phyloP scores from a whole-genome alignment of 2,888 invertebrate species.

The Tipula unca region DNA sequence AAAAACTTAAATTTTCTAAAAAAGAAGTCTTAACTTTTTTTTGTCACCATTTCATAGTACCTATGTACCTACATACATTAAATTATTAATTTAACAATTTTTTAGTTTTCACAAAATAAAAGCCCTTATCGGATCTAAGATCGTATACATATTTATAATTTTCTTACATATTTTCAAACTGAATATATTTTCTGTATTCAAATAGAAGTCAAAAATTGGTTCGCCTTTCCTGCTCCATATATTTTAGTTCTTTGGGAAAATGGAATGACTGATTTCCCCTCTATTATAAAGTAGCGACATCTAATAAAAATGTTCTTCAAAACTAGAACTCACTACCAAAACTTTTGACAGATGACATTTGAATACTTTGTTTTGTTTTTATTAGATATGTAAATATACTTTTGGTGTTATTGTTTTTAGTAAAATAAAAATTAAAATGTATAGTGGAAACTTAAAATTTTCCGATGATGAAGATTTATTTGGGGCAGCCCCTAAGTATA shows the following conservation, averaged over 20 bases:
- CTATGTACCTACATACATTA: too few species aligned
- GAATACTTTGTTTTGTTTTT: background rate
- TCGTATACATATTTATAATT: too few species aligned
- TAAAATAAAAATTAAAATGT: slow-evolving; percentile 22
- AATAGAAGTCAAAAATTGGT: too few species aligned
- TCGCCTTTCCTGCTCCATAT: background rate
- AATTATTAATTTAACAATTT: too few species aligned
- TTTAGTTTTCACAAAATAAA: too few species aligned
- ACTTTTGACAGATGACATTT: background rate
- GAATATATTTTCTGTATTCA: too few species aligned
- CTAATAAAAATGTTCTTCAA: background rate
- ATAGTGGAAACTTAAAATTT: slow-evolving; percentile 23
- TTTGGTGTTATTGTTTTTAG: background rate
- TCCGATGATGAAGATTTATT: slow-evolving; percentile 24
- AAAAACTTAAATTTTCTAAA: too few species aligned
- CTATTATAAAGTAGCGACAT: background rate
- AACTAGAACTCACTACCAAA: background rate
- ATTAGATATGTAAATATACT: background rate
- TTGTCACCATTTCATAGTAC: too few species aligned
- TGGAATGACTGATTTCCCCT: background rate
- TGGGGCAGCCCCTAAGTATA: background rate
- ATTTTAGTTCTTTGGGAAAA: background rate
- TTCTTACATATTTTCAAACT: too few species aligned
- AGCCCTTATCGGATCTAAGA: too few species aligned
- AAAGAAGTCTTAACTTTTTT: too few species aligned